Percentiles rank a stretch among this genome's conserved stretches.
Conservation (phyloP, 2,797 vertebrate species). For the Gambusia yucatana region DNA sequence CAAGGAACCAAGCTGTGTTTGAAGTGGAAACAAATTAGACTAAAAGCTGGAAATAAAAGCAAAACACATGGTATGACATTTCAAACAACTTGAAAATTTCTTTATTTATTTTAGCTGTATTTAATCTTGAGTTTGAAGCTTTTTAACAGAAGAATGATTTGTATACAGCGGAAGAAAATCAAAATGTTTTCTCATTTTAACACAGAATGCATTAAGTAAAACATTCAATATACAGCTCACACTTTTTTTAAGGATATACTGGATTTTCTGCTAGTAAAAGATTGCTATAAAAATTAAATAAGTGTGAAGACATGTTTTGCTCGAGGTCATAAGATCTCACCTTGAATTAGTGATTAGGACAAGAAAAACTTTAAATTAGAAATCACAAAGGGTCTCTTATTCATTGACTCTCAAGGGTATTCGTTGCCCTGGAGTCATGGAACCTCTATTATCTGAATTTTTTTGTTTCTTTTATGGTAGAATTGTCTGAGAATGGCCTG, state of each 20-base stretch:
- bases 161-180: neutral
- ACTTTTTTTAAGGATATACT: neutral
- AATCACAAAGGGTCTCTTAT: neutral
- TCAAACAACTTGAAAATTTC: neutral
- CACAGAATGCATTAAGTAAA: neutral
- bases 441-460: neutral
- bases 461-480: neutral
- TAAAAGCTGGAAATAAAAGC: neutral
- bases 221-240: neutral
- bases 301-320: neutral
- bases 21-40: neutral
- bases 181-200: neutral
- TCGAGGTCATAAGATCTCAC: slow-evolving; percentile 1
- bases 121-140: neutral
- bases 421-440: neutral
- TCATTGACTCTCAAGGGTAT: neutral
- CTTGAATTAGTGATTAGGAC: slow-evolving; percentile 3
- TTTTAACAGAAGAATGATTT: neutral
- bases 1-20: neutral
- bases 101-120: neutral
- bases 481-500: neutral
- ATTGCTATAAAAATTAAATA: neutral
- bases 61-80: neutral
- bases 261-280: neutral
- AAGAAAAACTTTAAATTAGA: neutral